Evolutionary conservation across 1,140 invertebrate species (phyloP), one percentile per base, ranked within the genome.

Genomic region (Lasioglossum albipes): DNA sequence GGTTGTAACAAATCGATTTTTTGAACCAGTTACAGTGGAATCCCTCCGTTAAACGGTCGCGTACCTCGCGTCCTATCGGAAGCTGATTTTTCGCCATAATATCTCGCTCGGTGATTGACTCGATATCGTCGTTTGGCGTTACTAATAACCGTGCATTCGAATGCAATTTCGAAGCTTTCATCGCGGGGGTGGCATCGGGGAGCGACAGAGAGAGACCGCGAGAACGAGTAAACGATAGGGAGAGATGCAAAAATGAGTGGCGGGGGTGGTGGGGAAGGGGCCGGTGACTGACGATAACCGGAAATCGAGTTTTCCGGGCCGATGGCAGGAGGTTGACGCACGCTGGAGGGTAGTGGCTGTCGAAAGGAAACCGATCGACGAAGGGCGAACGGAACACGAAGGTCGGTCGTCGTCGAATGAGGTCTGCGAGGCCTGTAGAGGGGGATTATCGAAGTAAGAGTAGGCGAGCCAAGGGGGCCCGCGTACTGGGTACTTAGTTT

Each of bases 141-240:
- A 65, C 68, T 82, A 85, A 78, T 79, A 85, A 59, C 22, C 68
- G 59, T 71, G 81, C 76, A 83, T 86, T 83, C 77, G 81, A 87
- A 84, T 75, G 86, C 79, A 88, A 89, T 88, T 88, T 89, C 76
- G 75, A 64, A 71, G 85, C 85, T 85, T 85, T 87, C 81, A 82
- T 62, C 16, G 54, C 52, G 18, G 52, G 52, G 52, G 45, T 49
- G 13, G 45, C 13, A 7, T 49, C 45, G 4, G 0, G 1, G 52
- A 54, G 16, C 16, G 18, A 54, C 13, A 20, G 52, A 54, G 52
- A 54, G 52, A 54, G 16, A 2, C 9, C 10, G 45, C 10, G 52
- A 54, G 52, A 12, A 16, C 10, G 13, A 52, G 16, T 0, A 12
- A 12, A 36, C 36, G 36, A 36, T 36, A 41, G 59, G 27, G 22